Evolutionary conservation across 2,113 vertebrate genomes (phyloP), one percentile per base, ranked within the genome.

Genomic region (Sebastes schlegelii): DNA sequence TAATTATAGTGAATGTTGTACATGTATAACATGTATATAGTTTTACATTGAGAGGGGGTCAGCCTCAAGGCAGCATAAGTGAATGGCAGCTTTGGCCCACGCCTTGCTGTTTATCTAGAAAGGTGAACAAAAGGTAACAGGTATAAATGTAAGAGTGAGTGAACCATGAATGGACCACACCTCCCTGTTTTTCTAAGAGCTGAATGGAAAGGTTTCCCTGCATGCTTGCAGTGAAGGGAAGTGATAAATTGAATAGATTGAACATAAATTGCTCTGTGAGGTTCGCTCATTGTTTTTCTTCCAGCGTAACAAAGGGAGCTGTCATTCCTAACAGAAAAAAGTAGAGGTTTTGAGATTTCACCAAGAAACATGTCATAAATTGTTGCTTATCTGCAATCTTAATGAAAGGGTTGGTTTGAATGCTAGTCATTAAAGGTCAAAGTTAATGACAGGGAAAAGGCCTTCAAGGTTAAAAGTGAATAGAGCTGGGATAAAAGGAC

Each of bases 111-210:
- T 84, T 84, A 86, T 86, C 58, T 82, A 80, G 9, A 68, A 70
- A 83, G 76, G 68, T 48, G 72, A 87, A 87, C 80, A 88, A 85
- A 88, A 48, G 86, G 70, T 1, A 81, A 67, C 77, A 9, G 67
- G 73, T 82, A 83, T 48, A 58, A 76, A 86, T 80, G 80, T 88
- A 81, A 79, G 81, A 85, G 85, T 43, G 61, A 90, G 34, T 80
- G 83, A 81, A 67, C 82, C 71, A 43, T 88, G 69, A 89, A 84
- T 81, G 75, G 77, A 87, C 85, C 87, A 77, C 90, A 74, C 84
- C 77, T 77, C 52, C 0, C 12, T 80, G 69, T 81, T 73, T 86
- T 75, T 89, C 65, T 77, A 58, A 82, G 68, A 43, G 49, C 75
- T 89, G 64, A 88, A 86, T 87, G 80, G 63, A 83, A 81, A 46